Conservation (phyloP, 2,888 invertebrate genomes). For the Ectobius pallidus region DNA sequence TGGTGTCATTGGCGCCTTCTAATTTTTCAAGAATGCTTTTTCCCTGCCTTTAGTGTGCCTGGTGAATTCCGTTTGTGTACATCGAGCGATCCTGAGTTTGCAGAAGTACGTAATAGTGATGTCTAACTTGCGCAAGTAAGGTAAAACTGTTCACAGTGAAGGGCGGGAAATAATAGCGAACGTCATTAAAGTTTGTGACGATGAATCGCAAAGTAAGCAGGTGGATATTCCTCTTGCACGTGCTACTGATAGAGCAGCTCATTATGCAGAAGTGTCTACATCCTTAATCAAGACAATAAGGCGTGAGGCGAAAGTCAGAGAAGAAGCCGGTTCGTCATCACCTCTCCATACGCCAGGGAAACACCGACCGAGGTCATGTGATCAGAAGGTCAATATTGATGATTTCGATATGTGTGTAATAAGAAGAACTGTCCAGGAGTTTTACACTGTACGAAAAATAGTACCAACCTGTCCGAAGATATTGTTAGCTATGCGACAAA, state of each 20-base stretch:
- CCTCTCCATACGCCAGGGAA: not conserved
- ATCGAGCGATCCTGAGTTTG: not conserved
- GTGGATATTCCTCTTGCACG: not conserved
- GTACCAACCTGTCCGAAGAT: not conserved
- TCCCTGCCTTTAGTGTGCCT: too few species aligned
- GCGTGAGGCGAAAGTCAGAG: not conserved
- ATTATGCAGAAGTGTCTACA: not conserved
- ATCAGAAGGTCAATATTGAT: not conserved
- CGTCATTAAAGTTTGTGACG: not conserved
- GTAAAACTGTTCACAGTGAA: not conserved
- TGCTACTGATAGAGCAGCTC: not conserved
- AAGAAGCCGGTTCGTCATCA: not conserved
- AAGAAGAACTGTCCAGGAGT: not conserved
- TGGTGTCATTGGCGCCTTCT: too few species aligned
- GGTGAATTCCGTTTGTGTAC: too few species aligned
- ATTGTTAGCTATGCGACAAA: not conserved
- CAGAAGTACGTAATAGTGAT: too few species aligned
- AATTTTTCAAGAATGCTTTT: too few species aligned
- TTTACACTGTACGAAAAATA: not conserved
- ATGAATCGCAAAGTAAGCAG: not conserved
- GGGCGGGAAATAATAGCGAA: not conserved
- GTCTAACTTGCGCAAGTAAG: too few species aligned
- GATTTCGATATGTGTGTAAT: not conserved
- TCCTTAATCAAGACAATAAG: not conserved
- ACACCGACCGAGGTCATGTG: not conserved